Percentiles rank a stretch among this genome's conserved stretches.
Evolutionary conservation across 2,888 invertebrate species (phyloP).

Genomic region (Lasiommata megera): DNA sequence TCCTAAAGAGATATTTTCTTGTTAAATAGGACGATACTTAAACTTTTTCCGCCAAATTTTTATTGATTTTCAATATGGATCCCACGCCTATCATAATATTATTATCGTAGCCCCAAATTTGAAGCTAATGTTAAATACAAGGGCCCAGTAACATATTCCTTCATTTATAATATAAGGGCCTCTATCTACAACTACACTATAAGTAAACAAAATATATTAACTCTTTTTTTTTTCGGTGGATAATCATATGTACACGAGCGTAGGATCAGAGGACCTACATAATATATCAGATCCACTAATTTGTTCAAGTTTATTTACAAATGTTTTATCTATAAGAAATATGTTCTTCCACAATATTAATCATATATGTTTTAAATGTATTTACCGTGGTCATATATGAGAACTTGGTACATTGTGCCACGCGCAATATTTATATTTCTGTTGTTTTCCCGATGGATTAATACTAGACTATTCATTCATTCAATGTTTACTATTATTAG

Average conservation of each 20-base stretch:
- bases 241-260: slow-evolving; percentile 25
- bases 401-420: too few species aligned
- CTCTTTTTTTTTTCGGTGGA: slow-evolving; percentile 37
- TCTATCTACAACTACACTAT: slow-evolving; percentile 23
- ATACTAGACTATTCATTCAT: too few species aligned
- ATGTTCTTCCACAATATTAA: background rate
- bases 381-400: background rate
- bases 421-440: too few species aligned
- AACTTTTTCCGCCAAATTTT: too few species aligned
- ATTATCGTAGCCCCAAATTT: background rate
- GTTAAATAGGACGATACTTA: too few species aligned
- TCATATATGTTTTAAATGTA: background rate
- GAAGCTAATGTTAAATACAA: background rate
- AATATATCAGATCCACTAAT: slow-evolving; percentile 8
- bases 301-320: slow-evolving; percentile 15
- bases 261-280: background rate
- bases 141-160: background rate
- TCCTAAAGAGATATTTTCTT: too few species aligned
- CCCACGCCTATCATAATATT: background rate
- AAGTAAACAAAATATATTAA: slow-evolving; percentile 37
- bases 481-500: too few species aligned
- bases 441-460: too few species aligned
- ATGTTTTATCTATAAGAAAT: background rate
- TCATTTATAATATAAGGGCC: background rate
- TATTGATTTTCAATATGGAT: too few species aligned